phyloP scores from a whole-genome alignment of 2,888 invertebrate species.

The Callosobruchus maculatus region DNA sequence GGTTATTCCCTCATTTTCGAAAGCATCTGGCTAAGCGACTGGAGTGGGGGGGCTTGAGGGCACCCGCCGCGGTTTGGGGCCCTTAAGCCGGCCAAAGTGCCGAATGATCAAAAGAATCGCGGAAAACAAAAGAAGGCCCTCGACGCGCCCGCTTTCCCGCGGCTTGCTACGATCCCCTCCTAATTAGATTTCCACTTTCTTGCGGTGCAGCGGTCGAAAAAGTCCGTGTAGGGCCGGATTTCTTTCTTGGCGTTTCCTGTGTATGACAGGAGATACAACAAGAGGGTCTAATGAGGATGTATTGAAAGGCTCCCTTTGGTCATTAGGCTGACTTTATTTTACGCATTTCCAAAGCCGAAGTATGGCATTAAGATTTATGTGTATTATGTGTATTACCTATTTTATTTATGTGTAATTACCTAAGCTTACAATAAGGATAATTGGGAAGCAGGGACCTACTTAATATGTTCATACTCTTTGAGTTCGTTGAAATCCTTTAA shows the following conservation, averaged over 20 bases:
- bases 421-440: too few species aligned
- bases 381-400: too few species aligned
- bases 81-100: not conserved
- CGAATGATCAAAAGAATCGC: not conserved
- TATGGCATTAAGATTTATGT: too few species aligned
- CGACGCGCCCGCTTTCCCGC: not conserved
- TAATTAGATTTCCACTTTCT: not conserved
- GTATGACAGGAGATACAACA: not conserved
- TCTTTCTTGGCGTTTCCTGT: not conserved
- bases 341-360: too few species aligned
- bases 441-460: too few species aligned
- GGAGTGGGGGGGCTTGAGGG: not conserved
- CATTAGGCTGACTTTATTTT: too few species aligned
- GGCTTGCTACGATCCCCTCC: not conserved
- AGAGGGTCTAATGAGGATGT: not conserved
- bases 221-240: not conserved
- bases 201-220: not conserved
- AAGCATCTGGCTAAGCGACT: not conserved
- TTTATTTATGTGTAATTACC: too few species aligned
- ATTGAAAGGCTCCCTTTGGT: too few species aligned
- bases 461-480: too few species aligned
- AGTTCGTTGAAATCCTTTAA: too few species aligned
- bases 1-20: not conserved
- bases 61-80: not conserved
- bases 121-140: not conserved